Evolutionary conservation across 35 echinoderm and acorn worm genomes (phyloP).

Genomic region (Amphiura filiformis): DNA sequence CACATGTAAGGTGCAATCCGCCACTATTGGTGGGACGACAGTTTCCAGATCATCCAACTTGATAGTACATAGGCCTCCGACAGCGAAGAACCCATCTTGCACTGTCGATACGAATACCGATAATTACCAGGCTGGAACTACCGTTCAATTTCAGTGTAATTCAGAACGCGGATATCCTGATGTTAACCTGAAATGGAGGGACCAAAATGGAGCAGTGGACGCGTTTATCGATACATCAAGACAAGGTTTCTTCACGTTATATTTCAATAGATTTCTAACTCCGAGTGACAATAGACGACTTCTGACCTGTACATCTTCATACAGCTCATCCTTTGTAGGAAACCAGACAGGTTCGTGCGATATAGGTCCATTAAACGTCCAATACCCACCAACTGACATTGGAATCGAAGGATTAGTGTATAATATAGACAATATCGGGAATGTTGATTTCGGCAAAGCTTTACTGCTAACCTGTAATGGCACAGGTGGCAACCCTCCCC

Average conservation of each 20-base stretch:
- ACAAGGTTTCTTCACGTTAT: not conserved
- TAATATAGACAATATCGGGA: not conserved
- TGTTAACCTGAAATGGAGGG: not conserved
- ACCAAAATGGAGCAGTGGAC: not conserved
- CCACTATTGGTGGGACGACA: not conserved
- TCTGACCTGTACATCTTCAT: not conserved
- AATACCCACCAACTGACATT: not conserved
- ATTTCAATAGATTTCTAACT: not conserved
- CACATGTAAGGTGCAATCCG: not conserved
- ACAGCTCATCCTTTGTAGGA: not conserved
- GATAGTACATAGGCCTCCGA: not conserved
- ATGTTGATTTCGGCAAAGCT: not conserved
- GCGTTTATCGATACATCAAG: not conserved
- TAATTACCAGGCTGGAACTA: not conserved
- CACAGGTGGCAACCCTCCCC: not conserved
- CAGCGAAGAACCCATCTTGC: not conserved
- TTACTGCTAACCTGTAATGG: not conserved
- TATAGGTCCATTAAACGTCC: slow-evolving; percentile 14
- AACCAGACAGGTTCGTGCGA: not conserved
- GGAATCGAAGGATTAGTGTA: not conserved
- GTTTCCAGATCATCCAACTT: not conserved
- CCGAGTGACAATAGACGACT: not conserved
- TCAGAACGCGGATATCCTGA: slow-evolving; percentile 4
- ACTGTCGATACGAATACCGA: not conserved
- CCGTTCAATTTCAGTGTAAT: not conserved